phyloP scores from a whole-genome alignment of 2,113 vertebrate genomes.

The Indri indri region DNA sequence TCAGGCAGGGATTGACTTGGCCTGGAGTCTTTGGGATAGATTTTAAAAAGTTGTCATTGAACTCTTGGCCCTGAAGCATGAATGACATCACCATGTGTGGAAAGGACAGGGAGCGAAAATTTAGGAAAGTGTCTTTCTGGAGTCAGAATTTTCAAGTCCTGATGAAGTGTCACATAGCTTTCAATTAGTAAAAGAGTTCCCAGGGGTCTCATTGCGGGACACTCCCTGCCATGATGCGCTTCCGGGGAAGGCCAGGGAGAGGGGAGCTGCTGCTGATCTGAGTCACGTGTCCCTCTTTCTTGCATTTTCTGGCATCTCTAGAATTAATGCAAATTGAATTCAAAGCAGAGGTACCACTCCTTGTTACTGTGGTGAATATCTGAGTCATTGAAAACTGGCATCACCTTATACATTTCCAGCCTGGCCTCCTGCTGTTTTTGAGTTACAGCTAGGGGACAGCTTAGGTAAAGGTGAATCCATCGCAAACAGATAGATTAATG shows the following conservation, averaged over 20 bases:
- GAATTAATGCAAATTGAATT: constrained; percentile 74
- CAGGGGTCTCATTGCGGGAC: neutral
- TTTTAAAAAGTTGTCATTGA: neutral
- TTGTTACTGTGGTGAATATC: constrained; percentile 38
- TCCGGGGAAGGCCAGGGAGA: neutral
- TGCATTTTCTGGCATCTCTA: constrained; percentile 57
- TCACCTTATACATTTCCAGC: neutral
- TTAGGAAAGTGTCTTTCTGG: neutral
- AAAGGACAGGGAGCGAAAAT: neutral
- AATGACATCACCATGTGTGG: neutral
- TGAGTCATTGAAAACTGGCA: constrained; percentile 50
- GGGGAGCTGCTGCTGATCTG: constrained; percentile 1
- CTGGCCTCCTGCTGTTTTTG: neutral
- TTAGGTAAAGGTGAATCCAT: neutral
- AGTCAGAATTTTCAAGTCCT: neutral
- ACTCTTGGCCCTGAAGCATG: neutral
- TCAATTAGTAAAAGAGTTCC: neutral
- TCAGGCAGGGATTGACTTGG: neutral
- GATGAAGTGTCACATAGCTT: neutral
- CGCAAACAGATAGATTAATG: neutral
- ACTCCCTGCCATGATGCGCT: neutral
- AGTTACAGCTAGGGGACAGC: neutral
- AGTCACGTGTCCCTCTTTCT: constrained; percentile 34
- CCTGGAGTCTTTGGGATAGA: neutral
- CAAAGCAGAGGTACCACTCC: constrained; percentile 60